phyloP scores from a whole-genome alignment of 2,888 invertebrate genomes.

The Acanthosoma haemorrhoidale region DNA sequence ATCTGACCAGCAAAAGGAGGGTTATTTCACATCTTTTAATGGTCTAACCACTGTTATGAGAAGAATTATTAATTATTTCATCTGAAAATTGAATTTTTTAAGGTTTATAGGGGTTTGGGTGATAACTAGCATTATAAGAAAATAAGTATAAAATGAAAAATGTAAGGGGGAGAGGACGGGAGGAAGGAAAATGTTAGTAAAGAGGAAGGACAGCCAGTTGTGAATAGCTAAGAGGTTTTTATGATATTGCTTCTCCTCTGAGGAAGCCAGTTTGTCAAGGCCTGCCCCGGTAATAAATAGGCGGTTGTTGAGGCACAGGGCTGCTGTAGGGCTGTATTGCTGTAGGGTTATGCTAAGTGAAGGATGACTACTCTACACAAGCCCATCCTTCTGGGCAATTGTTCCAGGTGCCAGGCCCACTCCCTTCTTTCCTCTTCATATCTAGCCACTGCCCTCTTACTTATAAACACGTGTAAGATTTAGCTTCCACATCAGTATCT shows the following conservation, averaged over 20 bases:
- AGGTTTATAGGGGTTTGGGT: background rate
- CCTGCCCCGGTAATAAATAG: constrained; percentile 17
- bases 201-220: constrained; percentile 18
- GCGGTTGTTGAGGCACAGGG: background rate
- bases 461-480: too few species aligned
- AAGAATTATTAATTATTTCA: too few species aligned
- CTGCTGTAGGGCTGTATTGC: constrained; percentile 2
- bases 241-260: constrained; percentile 16
- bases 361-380: constrained; percentile 12
- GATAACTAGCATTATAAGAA: background rate
- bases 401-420: background rate
- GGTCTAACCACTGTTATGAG: too few species aligned
- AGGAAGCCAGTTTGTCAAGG: background rate
- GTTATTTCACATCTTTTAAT: too few species aligned
- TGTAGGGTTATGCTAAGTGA: constrained; percentile 24
- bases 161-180: background rate
- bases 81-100: too few species aligned
- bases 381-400: constrained; percentile 15
- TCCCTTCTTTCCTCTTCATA: background rate
- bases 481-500: too few species aligned
- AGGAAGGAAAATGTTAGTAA: background rate
- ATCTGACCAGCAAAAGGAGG: too few species aligned
- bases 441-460: too few species aligned
- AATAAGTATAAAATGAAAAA: constrained; percentile 8
- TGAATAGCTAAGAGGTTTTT: constrained; percentile 26